phyloP scores from a whole-genome alignment of 2,797 vertebrate species.

The Danio kyathit region DNA sequence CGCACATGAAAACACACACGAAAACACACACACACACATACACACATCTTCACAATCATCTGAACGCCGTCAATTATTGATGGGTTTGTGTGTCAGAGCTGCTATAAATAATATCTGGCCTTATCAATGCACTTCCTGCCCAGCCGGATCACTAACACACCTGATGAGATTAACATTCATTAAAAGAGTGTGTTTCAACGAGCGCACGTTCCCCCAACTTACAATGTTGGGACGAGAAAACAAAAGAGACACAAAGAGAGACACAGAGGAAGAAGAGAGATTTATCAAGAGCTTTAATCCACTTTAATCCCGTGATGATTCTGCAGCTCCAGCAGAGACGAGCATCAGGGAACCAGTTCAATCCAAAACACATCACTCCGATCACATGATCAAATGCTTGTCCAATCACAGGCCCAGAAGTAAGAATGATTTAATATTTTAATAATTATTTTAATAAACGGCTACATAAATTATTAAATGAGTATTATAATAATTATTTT shows the following conservation, averaged over 20 bases:
- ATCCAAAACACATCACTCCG: too few relatives aligned
- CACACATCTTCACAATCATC: conserved; percentile 41
- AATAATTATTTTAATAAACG: too few relatives aligned
- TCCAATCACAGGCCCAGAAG: too few relatives aligned
- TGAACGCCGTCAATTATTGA: conserved; percentile 50
- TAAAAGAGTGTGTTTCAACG: background rate
- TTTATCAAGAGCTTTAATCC: conserved; percentile 77
- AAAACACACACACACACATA: background rate
- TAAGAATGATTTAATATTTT: too few relatives aligned
- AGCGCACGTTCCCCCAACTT: too few relatives aligned
- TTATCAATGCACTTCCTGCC: conserved; percentile 62
- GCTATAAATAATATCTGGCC: conserved; percentile 75
- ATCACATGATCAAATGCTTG: too few relatives aligned
- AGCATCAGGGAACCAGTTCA: too few relatives aligned
- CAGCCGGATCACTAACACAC: conserved; percentile 32
- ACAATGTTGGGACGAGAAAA: background rate
- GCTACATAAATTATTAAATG: too few relatives aligned
- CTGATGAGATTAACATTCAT: conserved; percentile 11
- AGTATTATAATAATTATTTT: too few relatives aligned
- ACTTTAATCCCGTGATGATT: too few relatives aligned
- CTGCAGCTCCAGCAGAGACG: too few relatives aligned
- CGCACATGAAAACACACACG: too few relatives aligned
- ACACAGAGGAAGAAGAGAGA: conserved; percentile 8
- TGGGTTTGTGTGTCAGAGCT: conserved; percentile 54
- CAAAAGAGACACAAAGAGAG: background rate